A percentile compares a stretch with the other conserved stretches of the same genome.
phyloP scores from a whole-genome alignment of 2,888 invertebrate genomes.

The Acrobasis suavella region DNA sequence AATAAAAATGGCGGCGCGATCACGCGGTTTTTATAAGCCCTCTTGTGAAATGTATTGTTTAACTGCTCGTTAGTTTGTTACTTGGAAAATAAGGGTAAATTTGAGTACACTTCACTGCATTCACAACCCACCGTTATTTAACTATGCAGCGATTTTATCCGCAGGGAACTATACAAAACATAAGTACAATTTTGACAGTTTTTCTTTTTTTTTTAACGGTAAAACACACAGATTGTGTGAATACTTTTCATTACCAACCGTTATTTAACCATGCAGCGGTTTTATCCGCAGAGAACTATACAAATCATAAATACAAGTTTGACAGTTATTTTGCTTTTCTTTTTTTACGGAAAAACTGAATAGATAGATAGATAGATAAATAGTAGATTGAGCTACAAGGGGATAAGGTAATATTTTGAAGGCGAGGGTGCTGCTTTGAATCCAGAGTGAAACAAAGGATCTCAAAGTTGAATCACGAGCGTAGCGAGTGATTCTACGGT shows the following conservation, averaged over 20 bases:
- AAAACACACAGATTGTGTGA: too few species aligned
- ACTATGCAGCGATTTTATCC: not conserved
- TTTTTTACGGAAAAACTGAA: too few species aligned
- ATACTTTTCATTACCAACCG: not conserved
- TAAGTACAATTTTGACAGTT: not conserved
- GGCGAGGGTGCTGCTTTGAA: too few species aligned
- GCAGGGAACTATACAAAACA: not conserved
- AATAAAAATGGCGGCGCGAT: not conserved
- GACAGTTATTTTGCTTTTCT: too few species aligned
- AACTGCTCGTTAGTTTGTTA: not conserved
- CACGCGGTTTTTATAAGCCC: not conserved
- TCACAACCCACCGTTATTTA: not conserved
- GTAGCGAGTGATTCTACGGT: too few species aligned
- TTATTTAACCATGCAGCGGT: not conserved
- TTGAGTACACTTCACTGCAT: conserved; percentile 1
- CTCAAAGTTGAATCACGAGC: too few species aligned
- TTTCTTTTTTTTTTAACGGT: too few species aligned
- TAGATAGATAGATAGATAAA: too few species aligned
- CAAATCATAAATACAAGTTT: not conserved
- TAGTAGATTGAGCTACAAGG: too few species aligned
- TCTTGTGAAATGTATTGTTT: not conserved
- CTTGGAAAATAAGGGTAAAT: not conserved
- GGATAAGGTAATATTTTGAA: too few species aligned
- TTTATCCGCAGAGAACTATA: not conserved
- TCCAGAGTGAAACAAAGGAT: too few species aligned